Conservation (phyloP, 2,797 vertebrate species). For the Schizothorax lantsangensis region DNA sequence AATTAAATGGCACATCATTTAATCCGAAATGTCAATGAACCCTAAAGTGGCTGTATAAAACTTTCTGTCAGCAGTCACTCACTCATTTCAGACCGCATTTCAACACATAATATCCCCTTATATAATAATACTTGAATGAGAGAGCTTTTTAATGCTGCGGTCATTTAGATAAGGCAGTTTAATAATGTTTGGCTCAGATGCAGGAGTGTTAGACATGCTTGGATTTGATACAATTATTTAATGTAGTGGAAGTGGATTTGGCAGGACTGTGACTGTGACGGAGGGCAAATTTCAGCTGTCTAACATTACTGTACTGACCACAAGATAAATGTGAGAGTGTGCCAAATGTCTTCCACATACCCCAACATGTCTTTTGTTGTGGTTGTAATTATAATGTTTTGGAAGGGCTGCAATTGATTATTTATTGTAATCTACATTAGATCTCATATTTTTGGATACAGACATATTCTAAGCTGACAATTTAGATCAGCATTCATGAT, state of each 20-base stretch:
- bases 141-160: not conserved
- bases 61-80: not conserved
- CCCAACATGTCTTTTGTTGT: not conserved
- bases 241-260: conserved; percentile 7
- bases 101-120: not conserved
- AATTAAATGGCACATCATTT: not conserved
- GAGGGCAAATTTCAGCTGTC: conserved; percentile 16
- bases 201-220: conserved; percentile 1
- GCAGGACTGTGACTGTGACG: not conserved
- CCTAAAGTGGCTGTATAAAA: not conserved
- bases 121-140: conserved; percentile 24
- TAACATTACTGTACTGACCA: conserved; percentile 12
- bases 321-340: not conserved
- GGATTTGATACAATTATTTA: conserved; percentile 1
- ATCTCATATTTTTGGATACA: not conserved
- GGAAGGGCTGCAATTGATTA: not conserved
- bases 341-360: not conserved
- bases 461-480: not conserved
- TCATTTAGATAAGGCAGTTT: not conserved
- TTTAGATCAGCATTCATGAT: not conserved
- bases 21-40: conserved; percentile 1
- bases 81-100: not conserved
- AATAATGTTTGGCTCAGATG: conserved; percentile 6
- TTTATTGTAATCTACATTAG: not conserved
- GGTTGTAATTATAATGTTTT: not conserved